These are phyloP conservation scores for rat (Rattus norvegicus) DNA, from an alignment of 2,113 vertebrate species.

Conservation along the genomic window DNA sequence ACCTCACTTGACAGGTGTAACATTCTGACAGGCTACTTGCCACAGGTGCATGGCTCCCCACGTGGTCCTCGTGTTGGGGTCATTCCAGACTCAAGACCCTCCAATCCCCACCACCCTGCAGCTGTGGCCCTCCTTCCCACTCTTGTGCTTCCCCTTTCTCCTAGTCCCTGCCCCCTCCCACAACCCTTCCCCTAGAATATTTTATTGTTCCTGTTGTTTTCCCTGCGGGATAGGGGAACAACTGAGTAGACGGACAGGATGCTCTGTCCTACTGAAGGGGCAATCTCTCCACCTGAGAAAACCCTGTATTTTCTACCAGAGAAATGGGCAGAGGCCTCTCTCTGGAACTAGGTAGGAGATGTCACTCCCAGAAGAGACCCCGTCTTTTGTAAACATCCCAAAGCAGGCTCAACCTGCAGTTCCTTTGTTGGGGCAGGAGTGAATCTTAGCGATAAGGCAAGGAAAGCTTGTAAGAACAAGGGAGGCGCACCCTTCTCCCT, in stretches of 20 bases:
- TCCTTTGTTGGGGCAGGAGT: constrained; percentile 74
- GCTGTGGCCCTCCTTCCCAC: constrained; percentile 42
- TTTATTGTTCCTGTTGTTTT: constrained; percentile 67
- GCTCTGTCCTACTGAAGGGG: not conserved
- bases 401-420: constrained; percentile 57
- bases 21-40: constrained; percentile 61
- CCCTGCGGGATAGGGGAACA: not conserved
- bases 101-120: not conserved
- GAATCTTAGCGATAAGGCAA: constrained; percentile 61
- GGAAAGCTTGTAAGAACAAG: constrained; percentile 13
- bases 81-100: constrained; percentile 14
- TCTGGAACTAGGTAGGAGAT: constrained; percentile 54
- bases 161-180: not conserved
- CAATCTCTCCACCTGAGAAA: constrained; percentile 31
- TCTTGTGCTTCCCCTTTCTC: not conserved
- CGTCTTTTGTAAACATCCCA: constrained; percentile 34
- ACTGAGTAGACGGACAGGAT: not conserved
- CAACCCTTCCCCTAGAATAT: not conserved
- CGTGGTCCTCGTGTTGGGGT: not conserved
- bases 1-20: constrained; percentile 68
- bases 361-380: not conserved
- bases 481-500: constrained; percentile 57
- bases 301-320: constrained; percentile 48
- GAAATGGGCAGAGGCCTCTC: constrained; percentile 61
- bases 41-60: constrained; percentile 70